A percentile compares a stretch with the other conserved stretches of the same genome.
phyloP scores from a whole-genome alignment of 2,888 invertebrate genomes.

The Tridacna crocea region DNA sequence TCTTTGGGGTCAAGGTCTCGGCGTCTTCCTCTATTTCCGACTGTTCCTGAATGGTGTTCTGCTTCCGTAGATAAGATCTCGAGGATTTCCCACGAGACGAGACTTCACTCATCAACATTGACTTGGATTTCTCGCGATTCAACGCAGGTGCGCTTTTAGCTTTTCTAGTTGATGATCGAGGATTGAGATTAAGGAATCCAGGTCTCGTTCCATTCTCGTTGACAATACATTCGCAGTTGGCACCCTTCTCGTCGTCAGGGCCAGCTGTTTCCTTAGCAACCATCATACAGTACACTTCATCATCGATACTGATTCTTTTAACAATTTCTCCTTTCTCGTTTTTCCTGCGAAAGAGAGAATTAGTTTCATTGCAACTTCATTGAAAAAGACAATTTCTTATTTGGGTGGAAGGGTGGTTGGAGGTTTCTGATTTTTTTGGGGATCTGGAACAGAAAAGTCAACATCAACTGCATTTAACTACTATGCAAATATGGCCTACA shows the following conservation, averaged over 20 bases:
- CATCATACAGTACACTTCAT: conserved; percentile 59
- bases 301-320: conserved; percentile 54
- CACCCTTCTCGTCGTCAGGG: conserved; percentile 37
- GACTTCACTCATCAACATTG: conserved; percentile 53
- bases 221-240: conserved; percentile 45
- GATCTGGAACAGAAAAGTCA: no score
- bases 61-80: conserved; percentile 48
- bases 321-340: conserved; percentile 43
- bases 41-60: conserved; percentile 47
- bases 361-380: not conserved
- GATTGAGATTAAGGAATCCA: conserved; percentile 51
- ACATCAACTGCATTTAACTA: no score
- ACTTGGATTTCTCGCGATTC: conserved; percentile 50
- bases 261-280: conserved; percentile 58
- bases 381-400: no score
- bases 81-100: conserved; percentile 56
- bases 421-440: no score
- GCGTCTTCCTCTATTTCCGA: conserved; percentile 48
- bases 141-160: conserved; percentile 57
- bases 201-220: conserved; percentile 40
- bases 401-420: no score
- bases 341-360: conserved; percentile 35
- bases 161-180: conserved; percentile 36
- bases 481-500: no score
- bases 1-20: conserved; percentile 51